These are phyloP conservation scores for Arrhopalites spinosus DNA, from an alignment of 2,888 invertebrate genomes.

Conservation along the genomic window DNA sequence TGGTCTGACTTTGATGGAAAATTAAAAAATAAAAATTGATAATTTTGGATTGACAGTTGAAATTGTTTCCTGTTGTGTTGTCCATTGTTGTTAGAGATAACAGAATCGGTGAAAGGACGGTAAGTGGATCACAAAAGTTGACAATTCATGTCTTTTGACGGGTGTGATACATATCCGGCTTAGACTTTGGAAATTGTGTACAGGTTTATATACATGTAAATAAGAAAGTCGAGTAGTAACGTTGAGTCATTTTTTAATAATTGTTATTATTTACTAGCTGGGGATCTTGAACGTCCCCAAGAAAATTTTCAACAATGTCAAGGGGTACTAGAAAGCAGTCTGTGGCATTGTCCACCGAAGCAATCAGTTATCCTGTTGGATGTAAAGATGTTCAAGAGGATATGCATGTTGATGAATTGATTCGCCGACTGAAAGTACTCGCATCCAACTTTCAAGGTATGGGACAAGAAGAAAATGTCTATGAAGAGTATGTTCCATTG, in stretches of 20 bases:
- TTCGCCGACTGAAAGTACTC: slow-evolving; percentile 88
- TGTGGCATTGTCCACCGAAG: slow-evolving; percentile 42
- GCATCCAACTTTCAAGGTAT: slow-evolving; percentile 95
- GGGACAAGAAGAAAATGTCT: slow-evolving; percentile 94
- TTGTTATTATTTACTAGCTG: background rate
- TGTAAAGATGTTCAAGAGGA: slow-evolving; percentile 94
- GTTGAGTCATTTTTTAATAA: background rate
- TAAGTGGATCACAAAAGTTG: background rate
- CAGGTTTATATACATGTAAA: background rate
- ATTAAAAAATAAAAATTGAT: too few species aligned
- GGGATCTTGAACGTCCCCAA: background rate
- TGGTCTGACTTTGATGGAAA: too few species aligned
- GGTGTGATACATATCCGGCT: background rate
- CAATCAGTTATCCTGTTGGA: slow-evolving; percentile 89
- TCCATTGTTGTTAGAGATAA: too few species aligned
- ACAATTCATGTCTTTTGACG: background rate
- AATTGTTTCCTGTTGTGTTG: too few species aligned
- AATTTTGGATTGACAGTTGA: too few species aligned
- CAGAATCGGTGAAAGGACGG: too few species aligned
- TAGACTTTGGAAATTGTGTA: background rate
- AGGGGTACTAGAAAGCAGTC: slow-evolving; percentile 32
- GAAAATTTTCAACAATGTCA: slow-evolving; percentile 9
- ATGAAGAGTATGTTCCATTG: slow-evolving; percentile 87
- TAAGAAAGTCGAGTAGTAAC: background rate
- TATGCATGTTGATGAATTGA: slow-evolving; percentile 92